Conservation (phyloP, 92 coral and sea anemone species). For the Zoanthus sociatus region DNA sequence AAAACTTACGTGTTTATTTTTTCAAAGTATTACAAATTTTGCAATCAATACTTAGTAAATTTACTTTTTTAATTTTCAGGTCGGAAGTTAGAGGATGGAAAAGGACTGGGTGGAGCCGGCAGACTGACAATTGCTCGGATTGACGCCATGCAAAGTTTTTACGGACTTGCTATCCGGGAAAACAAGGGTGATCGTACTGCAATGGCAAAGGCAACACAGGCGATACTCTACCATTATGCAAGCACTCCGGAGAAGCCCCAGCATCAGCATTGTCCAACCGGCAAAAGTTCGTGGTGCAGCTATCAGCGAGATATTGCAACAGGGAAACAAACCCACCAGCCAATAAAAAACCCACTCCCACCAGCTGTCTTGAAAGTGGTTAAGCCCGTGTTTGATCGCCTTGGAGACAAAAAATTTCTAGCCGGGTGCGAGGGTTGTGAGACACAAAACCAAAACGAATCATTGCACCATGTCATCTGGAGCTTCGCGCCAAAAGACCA, state of each 20-base stretch:
- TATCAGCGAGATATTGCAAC: constrained; percentile 34
- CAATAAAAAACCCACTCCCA: constrained; percentile 30
- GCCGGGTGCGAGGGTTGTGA: constrained; percentile 20
- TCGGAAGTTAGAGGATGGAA: too few relatives aligned
- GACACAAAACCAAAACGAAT: constrained; percentile 39
- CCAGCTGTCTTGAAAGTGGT: constrained; percentile 29
- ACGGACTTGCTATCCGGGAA: neutral
- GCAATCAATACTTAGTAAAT: too few relatives aligned
- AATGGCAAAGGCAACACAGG: constrained; percentile 34
- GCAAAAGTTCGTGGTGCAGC: constrained; percentile 43
- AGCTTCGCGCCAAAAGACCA: constrained; percentile 44
- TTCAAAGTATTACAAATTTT: too few relatives aligned
- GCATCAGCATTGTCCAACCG: constrained; percentile 29
- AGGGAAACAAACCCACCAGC: constrained; percentile 14
- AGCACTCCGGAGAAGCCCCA: constrained; percentile 39
- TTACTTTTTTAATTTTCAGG: too few relatives aligned
- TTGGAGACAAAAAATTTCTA: constrained; percentile 9
- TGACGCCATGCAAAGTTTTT: too few relatives aligned
- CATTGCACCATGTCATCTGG: constrained; percentile 37
- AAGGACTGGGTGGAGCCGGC: too few relatives aligned
- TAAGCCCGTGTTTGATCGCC: constrained; percentile 37
- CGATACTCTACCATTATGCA: constrained; percentile 24
- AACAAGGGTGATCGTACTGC: constrained; percentile 21
- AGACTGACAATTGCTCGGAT: too few relatives aligned
- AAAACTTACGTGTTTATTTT: too few relatives aligned